A percentile compares a stretch with the other conserved stretches of the same genome.
These are phyloP conservation scores for Samia ricini DNA, from an alignment of 1,140 invertebrate genomes.

Conservation along the genomic window DNA sequence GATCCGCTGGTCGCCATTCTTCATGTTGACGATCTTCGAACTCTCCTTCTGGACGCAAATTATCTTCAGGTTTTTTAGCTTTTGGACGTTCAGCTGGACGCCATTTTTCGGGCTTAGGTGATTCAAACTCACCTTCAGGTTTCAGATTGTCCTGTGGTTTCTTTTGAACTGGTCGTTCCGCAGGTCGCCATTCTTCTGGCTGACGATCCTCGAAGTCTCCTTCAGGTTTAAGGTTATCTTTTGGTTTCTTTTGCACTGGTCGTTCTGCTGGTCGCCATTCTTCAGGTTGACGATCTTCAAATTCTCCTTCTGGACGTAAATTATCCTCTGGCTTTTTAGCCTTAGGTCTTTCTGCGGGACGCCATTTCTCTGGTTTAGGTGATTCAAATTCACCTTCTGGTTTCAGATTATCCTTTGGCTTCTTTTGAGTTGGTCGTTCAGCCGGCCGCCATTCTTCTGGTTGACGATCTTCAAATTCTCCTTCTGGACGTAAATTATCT, in stretches of 20 bases:
- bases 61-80: constrained; percentile 2
- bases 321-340: constrained; percentile 1
- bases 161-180: not conserved
- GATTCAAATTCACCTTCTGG: constrained; percentile 72
- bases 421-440: constrained; percentile 60
- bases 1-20: constrained; percentile 21
- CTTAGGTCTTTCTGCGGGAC: constrained; percentile 30
- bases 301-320: constrained; percentile 13
- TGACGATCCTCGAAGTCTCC: constrained; percentile 9
- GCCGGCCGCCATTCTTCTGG: constrained; percentile 62
- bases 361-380: constrained; percentile 55
- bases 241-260: not conserved
- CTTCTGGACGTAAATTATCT: constrained; percentile 72
- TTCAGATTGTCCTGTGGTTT: constrained; percentile 7
- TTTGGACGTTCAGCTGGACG: not conserved
- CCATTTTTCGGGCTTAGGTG: not conserved
- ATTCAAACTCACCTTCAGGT: constrained; percentile 8
- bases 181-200: constrained; percentile 1
- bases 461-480: constrained; percentile 62
- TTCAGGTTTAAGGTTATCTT: constrained; percentile 11
- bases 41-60: constrained; percentile 2
- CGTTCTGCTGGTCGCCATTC: constrained; percentile 1
- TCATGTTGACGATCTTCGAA: constrained; percentile 5
- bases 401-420: constrained; percentile 41
- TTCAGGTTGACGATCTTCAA: constrained; percentile 7